These are phyloP conservation scores for Globicephala melas DNA, from an alignment of 2,113 vertebrate genomes.

Conservation along the genomic window DNA sequence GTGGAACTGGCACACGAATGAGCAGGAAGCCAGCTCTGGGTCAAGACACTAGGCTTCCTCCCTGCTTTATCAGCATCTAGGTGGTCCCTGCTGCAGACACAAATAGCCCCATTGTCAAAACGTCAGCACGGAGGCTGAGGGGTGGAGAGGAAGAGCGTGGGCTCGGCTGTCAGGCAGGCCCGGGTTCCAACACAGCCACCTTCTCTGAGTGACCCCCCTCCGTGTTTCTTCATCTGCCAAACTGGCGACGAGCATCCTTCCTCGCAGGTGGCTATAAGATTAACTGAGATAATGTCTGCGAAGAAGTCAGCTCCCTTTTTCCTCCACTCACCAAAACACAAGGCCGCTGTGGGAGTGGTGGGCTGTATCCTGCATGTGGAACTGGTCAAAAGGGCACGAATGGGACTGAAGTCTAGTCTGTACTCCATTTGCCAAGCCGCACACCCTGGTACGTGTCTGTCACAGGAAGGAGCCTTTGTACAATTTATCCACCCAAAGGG, in stretches of 20 bases:
- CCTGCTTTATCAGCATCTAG: not conserved
- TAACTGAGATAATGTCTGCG: not conserved
- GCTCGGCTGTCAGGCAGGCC: not conserved
- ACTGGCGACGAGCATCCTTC: too few species aligned
- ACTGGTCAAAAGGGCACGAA: not conserved
- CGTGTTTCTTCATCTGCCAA: not conserved
- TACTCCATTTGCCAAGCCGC: not conserved
- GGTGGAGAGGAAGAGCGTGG: not conserved
- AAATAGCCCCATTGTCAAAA: not conserved
- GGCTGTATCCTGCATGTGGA: not conserved
- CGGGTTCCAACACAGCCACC: not conserved
- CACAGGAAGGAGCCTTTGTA: not conserved
- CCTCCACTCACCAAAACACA: not conserved
- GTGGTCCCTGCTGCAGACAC: not conserved
- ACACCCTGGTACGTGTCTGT: not conserved
- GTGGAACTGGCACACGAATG: not conserved
- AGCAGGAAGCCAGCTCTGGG: slow-evolving; percentile 18
- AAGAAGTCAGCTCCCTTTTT: not conserved
- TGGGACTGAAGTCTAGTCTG: not conserved
- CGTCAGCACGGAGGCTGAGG: not conserved
- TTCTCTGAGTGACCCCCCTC: not conserved
- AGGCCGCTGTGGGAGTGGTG: not conserved
- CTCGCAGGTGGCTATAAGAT: not conserved
- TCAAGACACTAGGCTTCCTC: slow-evolving; percentile 36
- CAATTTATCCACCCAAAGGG: not conserved